phyloP scores from a whole-genome alignment of 2,113 vertebrate species.

The Poecilia latipinna region DNA sequence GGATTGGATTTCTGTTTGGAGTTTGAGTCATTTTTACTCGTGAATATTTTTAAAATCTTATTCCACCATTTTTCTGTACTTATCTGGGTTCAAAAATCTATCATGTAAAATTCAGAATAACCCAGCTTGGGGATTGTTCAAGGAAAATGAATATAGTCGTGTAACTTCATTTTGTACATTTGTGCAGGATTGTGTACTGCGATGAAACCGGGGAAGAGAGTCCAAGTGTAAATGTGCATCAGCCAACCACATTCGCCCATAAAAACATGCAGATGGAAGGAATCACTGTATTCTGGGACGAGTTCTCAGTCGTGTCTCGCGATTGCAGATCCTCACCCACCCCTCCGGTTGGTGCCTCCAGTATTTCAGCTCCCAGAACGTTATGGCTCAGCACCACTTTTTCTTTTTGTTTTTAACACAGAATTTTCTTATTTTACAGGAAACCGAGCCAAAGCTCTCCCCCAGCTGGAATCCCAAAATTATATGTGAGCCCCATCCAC shows the following conservation, averaged over 20 bases:
- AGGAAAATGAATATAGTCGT: neutral
- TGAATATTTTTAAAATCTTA: neutral
- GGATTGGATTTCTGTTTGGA: too few species aligned
- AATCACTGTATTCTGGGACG: constrained; percentile 92
- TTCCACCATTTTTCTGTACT: neutral
- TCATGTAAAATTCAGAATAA: too few species aligned
- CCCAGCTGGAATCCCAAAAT: constrained; percentile 99
- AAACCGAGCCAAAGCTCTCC: constrained; percentile 95
- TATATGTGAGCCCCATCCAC: constrained; percentile 94
- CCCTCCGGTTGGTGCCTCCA: constrained; percentile 81
- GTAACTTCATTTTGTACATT: constrained; percentile 44
- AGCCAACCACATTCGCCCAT: constrained; percentile 94
- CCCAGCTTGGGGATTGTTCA: neutral
- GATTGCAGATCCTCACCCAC: constrained; percentile 88
- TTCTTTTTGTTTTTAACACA: neutral
- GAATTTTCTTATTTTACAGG: constrained; percentile 74
- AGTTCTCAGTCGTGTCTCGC: constrained; percentile 90
- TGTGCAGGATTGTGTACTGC: constrained; percentile 89
- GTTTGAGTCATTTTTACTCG: neutral
- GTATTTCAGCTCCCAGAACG: neutral
- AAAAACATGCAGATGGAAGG: constrained; percentile 93
- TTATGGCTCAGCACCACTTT: neutral
- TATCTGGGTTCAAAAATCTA: neutral
- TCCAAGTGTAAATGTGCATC: constrained; percentile 91
- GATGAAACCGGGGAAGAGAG: constrained; percentile 92